These are phyloP conservation scores for Athrips mouffetella DNA, from an alignment of 2,888 invertebrate species.

Conservation along the genomic window DNA sequence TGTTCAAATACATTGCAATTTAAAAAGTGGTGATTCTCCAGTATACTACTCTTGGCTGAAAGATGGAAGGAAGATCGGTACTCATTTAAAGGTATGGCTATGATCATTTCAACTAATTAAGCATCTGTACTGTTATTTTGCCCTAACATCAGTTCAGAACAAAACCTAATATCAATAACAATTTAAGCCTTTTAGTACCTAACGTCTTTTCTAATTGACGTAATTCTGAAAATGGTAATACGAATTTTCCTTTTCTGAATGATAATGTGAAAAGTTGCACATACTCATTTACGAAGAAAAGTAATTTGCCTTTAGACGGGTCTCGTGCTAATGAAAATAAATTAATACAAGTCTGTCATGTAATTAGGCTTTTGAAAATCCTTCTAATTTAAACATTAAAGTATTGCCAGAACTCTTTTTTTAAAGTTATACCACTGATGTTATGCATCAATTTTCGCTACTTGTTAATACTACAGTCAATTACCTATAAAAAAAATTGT, in stretches of 20 bases:
- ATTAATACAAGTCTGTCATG: not conserved
- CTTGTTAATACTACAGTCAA: too few species aligned
- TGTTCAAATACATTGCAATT: slow-evolving; percentile 89
- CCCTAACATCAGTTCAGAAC: too few species aligned
- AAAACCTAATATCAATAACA: too few species aligned
- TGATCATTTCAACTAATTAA: not conserved
- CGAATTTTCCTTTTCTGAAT: not conserved
- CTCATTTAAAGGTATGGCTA: slow-evolving; percentile 78
- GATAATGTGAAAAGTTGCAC: slow-evolving; percentile 1
- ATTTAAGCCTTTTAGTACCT: too few species aligned
- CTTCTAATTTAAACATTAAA: too few species aligned
- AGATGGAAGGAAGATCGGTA: slow-evolving; percentile 81
- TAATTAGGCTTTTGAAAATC: slow-evolving; percentile 10
- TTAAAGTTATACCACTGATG: too few species aligned
- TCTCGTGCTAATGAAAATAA: slow-evolving; percentile 3
- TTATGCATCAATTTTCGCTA: too few species aligned
- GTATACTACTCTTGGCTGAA: slow-evolving; percentile 85
- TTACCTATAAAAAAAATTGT: too few species aligned
- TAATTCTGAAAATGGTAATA: too few species aligned
- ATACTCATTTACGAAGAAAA: not conserved
- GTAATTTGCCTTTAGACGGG: not conserved
- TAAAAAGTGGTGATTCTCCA: slow-evolving; percentile 85
- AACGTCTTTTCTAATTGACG: too few species aligned
- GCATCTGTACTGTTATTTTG: too few species aligned
- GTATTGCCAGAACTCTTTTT: too few species aligned